Evolutionary conservation across 2,113 vertebrate species (phyloP), one percentile per base, ranked within the genome.

Genomic region (Himantopus leucocephalus): DNA sequence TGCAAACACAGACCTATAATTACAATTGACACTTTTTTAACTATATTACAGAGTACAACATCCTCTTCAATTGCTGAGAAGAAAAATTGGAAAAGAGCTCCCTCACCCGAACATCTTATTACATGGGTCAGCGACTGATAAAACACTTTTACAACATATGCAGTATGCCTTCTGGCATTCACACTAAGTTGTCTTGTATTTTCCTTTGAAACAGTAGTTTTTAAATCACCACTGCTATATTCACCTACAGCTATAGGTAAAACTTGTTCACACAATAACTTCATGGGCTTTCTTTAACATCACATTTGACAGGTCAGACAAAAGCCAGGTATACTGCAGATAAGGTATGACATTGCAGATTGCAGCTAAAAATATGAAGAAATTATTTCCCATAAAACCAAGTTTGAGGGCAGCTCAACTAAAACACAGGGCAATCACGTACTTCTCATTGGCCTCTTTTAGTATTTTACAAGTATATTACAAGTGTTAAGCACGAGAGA

Each of bases 341-440:
- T 45, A 88, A 72, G 68, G 63, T 58, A 62, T 1, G 5, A 66
- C n/a, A 52, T 27, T 60, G 63, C 55, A 94, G 76, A 53, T 58
- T 64, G 4, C 10, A 48, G 35, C 11, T 26, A 35, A 62, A 95
- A 92, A 71, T 18, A 72, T 14, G 13, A 74, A 66, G 41, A 87
- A 73, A 78, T 13, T 7, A 86, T 76, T 80, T 96, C 52, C 67
- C 55, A 45, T 43, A 59, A 95, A 95, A 55, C 8, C 64, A 92
- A 45, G 34, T 60, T 34, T 84, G 52, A 78, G 19, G 43, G 63
- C 80, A 95, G 23, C 48, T 93, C 58, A 88, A 76, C n/a, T 82
- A 43, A 95, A 92, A 35, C 78, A 86, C 48, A 58, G 21, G 9
- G 18, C 26, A 60, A 26, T 37, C 26, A 16, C 8, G 55, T 12